A percentile compares a stretch with the other conserved stretches of the same genome.
These are phyloP conservation scores for Hipposideros armiger DNA, from an alignment of 2,113 vertebrate genomes.

Conservation along the genomic window DNA sequence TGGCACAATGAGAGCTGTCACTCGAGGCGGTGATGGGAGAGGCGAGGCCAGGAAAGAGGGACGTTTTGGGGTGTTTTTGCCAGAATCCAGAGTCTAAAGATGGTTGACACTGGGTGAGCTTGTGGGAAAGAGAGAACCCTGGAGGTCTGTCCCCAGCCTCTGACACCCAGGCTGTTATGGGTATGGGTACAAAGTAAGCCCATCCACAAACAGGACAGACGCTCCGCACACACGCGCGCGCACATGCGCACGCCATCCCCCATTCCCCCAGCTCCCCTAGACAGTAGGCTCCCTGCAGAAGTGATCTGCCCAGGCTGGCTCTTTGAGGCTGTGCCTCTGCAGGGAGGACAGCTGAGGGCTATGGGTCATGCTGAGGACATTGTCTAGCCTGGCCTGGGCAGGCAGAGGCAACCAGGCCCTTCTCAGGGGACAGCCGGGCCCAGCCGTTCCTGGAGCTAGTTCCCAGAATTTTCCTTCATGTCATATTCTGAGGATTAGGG, in stretches of 20 bases:
- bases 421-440: neutral
- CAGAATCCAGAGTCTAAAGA: neutral
- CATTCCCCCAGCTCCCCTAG: neutral
- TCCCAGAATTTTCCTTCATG: slow-evolving; percentile 42
- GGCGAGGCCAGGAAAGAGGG: neutral
- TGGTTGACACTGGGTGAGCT: neutral
- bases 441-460: neutral
- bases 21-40: neutral
- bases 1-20: neutral
- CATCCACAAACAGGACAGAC: neutral
- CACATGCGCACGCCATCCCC: accelerated
- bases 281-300: neutral
- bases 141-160: neutral
- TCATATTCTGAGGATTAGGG: slow-evolving; percentile 54
- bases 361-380: neutral
- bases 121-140: neutral
- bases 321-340: neutral
- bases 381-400: neutral
- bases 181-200: neutral
- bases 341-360: neutral
- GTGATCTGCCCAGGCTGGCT: neutral
- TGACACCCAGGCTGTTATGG: neutral
- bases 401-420: neutral
- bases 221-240: accelerated
- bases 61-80: neutral